Evolutionary conservation across 2,888 invertebrate species (phyloP).

Genomic region (Pyrrhosoma nymphula): DNA sequence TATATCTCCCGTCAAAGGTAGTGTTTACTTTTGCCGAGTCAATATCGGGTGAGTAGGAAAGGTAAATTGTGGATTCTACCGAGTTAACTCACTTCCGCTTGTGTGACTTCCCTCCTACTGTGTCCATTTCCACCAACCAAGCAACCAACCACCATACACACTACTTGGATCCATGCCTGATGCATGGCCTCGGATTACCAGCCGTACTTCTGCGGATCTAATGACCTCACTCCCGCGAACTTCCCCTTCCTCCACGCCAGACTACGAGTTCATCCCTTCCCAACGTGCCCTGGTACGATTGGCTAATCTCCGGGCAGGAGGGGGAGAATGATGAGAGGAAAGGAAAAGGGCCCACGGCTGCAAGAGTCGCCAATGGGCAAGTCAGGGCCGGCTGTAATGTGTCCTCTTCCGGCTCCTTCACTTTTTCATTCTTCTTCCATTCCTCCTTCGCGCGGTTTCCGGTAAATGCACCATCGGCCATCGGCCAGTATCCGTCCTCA

Average conservation of each 20-base stretch:
- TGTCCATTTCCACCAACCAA: background rate
- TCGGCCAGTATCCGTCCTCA: background rate
- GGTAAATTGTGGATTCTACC: background rate
- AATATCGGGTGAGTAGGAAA: too few relatives aligned
- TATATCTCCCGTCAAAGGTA: too few relatives aligned
- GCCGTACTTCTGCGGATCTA: background rate
- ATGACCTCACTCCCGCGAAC: background rate
- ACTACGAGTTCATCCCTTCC: conserved; percentile 3
- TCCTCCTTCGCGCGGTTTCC: background rate
- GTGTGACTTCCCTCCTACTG: background rate
- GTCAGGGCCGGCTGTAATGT: background rate
- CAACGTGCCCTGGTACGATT: background rate
- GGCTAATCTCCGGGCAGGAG: conserved; percentile 37
- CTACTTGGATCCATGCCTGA: conserved; percentile 17
- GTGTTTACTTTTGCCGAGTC: too few relatives aligned
- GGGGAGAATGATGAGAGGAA: background rate
- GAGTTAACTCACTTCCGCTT: background rate
- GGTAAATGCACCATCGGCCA: background rate
- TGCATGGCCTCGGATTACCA: conserved; percentile 48
- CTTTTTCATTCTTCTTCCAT: background rate
- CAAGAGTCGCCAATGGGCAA: conserved; percentile 5
- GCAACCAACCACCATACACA: background rate
- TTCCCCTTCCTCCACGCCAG: background rate
- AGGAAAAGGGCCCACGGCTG: background rate
- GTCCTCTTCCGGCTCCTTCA: background rate